Base-by-base conservation (phyloP, 2,888 invertebrate species). In the Heliconius ethilla region DNA sequence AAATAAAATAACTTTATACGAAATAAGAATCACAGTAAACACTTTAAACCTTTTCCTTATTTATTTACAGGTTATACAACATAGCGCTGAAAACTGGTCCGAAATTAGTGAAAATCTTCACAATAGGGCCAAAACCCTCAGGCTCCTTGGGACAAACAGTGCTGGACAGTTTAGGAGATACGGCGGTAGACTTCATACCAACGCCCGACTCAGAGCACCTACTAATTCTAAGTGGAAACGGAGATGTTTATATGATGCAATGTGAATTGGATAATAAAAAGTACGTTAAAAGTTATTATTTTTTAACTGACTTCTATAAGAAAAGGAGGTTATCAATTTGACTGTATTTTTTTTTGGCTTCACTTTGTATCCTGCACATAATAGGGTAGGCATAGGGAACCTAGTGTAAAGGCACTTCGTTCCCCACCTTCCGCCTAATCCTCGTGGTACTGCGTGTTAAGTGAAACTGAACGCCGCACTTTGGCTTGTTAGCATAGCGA, bases 161-260 rank as follows among this genome's bases (percentile, higher is more conserved):
- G n/a, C 88, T 94, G 69, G 92, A 93, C 78, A 94, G 94, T 13
- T 95, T 98, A n/a, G 98, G 98, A 0, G 98, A 98, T 86, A 96
- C 96, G 0, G 97, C 97, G 0, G 97, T 98, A 25, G 97, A 97
- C 90, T 98, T 99, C 92, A 98, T 98, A 86, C 83, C 90, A 0
- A 85, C 88, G 1, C 91, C 91, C 0, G 89, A 89, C 70, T 83
- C 87, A 0, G 90, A 92, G 9, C 83, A 86, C 15, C 95, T 98
- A 76, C 96, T 97, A 76, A 95, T 98, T 76, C 93, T 99, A 75
- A 95, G 97, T 76, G 98, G 98, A 1, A 98, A 98, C 87, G 98
- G 98, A 2, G 97, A 97, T 82, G 96, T 99, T 10, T 97, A 96
- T 83, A 95, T 95, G 89, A 87, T 94, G 89, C 82, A 86, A 10